Percentiles rank a stretch among this genome's conserved stretches.
Conservation (phyloP, 2,888 invertebrate species). For the Chrysodeixis includens region DNA sequence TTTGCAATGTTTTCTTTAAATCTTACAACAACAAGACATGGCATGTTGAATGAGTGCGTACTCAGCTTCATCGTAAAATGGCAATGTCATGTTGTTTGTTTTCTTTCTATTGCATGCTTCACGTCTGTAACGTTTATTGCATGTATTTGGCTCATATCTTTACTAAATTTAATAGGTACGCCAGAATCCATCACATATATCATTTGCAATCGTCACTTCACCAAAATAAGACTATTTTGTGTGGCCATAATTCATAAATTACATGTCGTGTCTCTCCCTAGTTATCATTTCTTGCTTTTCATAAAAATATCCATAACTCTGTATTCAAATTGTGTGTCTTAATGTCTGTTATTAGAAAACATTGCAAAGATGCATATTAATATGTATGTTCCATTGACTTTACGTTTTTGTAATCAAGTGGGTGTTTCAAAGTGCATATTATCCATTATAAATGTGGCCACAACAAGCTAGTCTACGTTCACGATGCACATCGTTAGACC, state of each 20-base stretch:
- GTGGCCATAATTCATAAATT: conserved; percentile 75
- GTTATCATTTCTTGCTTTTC: conserved; percentile 55
- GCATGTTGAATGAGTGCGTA: conserved; percentile 64
- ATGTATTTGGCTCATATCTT: conserved; percentile 67
- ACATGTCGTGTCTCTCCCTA: conserved; percentile 28
- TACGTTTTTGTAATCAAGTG: conserved; percentile 25
- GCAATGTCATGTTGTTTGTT: conserved; percentile 72
- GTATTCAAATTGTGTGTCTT: conserved; percentile 38
- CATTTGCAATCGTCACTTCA: conserved; percentile 68
- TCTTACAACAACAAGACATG: conserved; percentile 69
- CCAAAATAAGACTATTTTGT: conserved; percentile 83
- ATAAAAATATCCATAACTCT: conserved; percentile 52
- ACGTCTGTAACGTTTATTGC: conserved; percentile 66
- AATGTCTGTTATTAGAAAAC: conserved; percentile 72
- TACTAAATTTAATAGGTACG: conserved; percentile 62
- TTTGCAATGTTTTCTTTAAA: conserved; percentile 88
- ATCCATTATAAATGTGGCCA: conserved; percentile 73
- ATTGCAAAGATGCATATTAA: conserved; percentile 81
- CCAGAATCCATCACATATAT: conserved; percentile 70
- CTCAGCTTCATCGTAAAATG: conserved; percentile 45
- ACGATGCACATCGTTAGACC: conserved; percentile 84
- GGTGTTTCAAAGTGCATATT: conserved; percentile 44
- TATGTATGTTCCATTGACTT: conserved; percentile 30
- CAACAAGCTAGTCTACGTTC: conserved; percentile 85
- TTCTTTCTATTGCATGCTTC: conserved; percentile 74